phyloP scores from a whole-genome alignment of 2,113 vertebrate genomes.

The Scolopax mira region DNA sequence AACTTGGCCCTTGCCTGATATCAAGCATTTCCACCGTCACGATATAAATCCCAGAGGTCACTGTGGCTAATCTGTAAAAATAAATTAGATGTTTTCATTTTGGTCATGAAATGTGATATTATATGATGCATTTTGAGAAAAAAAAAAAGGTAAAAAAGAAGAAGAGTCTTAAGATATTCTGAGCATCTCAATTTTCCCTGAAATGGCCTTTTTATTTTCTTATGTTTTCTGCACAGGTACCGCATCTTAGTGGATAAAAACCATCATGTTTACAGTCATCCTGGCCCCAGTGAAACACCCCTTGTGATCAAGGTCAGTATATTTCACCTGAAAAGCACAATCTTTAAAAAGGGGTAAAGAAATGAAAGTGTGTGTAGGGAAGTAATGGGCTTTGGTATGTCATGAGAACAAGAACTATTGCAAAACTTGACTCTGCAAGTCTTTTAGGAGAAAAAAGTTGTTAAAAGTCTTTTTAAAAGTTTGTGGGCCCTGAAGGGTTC shows the following conservation, averaged over 20 bases:
- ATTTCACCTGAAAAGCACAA: neutral
- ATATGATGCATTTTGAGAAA: neutral
- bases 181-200: neutral
- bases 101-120: neutral
- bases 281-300: neutral
- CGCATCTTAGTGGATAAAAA: neutral
- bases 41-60: conserved; percentile 26
- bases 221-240: neutral
- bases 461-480: too few relatives aligned
- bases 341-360: neutral
- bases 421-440: neutral
- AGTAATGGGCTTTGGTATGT: neutral
- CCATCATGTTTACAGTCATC: neutral
- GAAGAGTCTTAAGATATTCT: neutral
- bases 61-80: conserved; percentile 44
- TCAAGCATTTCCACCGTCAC: conserved; percentile 13
- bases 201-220: neutral
- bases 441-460: neutral
- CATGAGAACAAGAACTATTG: neutral
- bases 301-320: neutral
- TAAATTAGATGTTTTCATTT: conserved; percentile 39
- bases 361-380: neutral
- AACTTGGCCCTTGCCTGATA: conserved; percentile 17
- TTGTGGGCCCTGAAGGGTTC: neutral
- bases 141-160: neutral